These are phyloP conservation scores for Palythoa heliodiscus DNA, from an alignment of 92 coral and sea anemone species.

Conservation along the genomic window DNA sequence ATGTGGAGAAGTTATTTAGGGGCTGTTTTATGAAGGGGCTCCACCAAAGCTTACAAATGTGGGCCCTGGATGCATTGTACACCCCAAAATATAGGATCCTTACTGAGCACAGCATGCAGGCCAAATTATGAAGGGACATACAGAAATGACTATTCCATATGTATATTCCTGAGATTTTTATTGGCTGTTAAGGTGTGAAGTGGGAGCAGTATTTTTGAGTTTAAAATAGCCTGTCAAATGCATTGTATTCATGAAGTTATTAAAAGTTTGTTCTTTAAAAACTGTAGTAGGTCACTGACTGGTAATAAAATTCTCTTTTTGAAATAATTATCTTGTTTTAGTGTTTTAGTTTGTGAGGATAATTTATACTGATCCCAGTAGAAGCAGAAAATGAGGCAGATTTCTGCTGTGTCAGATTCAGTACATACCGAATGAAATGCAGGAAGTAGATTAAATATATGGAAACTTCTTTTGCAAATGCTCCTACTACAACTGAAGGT, in stretches of 20 bases:
- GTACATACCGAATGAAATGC: too few species aligned
- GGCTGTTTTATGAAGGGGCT: constrained; percentile 19
- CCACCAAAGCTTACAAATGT: neutral
- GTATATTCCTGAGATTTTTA: constrained; percentile 1
- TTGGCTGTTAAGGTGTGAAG: neutral
- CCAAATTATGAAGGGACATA: constrained; percentile 16
- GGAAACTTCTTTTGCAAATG: too few species aligned
- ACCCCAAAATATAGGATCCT: neutral
- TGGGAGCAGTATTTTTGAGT: neutral
- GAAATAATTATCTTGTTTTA: neutral
- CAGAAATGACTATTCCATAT: neutral
- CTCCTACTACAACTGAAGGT: too few species aligned
- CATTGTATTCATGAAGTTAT: neutral
- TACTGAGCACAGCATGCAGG: neutral
- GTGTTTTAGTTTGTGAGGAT: neutral
- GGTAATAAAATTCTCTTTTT: neutral
- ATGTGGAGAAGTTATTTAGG: neutral
- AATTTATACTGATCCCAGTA: too few species aligned
- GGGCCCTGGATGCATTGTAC: constrained; percentile 6
- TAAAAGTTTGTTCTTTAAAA: neutral
- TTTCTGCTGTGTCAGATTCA: too few species aligned
- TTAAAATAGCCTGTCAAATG: neutral
- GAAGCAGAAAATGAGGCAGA: too few species aligned
- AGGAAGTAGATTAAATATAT: too few species aligned
- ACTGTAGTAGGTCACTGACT: neutral